phyloP scores from a whole-genome alignment of 2,888 invertebrate genomes.

The Rhagonycha fulva region DNA sequence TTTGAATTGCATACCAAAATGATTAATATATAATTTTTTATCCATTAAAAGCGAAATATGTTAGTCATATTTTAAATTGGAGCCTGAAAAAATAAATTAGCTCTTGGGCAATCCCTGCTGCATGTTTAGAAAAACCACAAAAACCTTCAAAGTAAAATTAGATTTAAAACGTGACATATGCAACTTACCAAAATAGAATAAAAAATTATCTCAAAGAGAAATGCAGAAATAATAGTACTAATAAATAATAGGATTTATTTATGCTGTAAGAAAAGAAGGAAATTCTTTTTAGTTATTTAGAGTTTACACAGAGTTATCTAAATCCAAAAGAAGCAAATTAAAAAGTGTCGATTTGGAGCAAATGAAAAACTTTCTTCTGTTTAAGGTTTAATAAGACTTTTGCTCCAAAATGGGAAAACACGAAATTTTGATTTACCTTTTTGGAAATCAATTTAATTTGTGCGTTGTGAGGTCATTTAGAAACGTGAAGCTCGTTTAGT shows the following conservation, averaged over 20 bases:
- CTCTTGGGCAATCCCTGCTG: neutral
- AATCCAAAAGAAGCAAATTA: too few species aligned
- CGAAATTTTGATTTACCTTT: too few species aligned
- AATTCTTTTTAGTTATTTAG: neutral
- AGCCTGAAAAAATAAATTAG: neutral
- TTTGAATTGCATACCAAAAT: neutral
- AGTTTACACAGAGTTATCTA: neutral
- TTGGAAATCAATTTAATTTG: too few species aligned
- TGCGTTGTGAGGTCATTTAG: too few species aligned
- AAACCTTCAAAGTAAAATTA: neutral
- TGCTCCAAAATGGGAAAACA: too few species aligned
- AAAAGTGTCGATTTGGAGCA: too few species aligned
- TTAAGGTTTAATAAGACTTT: too few species aligned
- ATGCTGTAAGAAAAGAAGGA: neutral
- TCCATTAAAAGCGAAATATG: neutral
- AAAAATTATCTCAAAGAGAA: neutral
- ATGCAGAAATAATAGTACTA: neutral
- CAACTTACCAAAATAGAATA: neutral
- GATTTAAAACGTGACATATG: neutral
- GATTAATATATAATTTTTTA: neutral
- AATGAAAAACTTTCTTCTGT: too few species aligned
- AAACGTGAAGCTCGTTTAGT: too few species aligned
- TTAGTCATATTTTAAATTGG: neutral
- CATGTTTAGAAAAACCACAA: neutral
- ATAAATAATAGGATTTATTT: neutral